These are phyloP conservation scores for Stylophora pistillata DNA, from an alignment of 64 coral and sea anemone species.

Conservation along the genomic window DNA sequence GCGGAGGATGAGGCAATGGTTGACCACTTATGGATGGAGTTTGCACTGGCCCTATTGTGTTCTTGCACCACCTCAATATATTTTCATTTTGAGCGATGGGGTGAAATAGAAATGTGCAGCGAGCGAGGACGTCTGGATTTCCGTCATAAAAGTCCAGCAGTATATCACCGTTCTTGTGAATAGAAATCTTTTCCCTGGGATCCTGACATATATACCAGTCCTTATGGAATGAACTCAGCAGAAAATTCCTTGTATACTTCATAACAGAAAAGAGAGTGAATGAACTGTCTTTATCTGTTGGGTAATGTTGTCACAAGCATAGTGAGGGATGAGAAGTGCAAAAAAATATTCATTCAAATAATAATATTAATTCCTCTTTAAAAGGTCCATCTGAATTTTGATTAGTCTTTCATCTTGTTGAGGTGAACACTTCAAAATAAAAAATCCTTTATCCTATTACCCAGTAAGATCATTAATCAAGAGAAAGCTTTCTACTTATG, in stretches of 20 bases:
- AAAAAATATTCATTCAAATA: background rate
- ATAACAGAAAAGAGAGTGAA: background rate
- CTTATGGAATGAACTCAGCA: conserved; percentile 34
- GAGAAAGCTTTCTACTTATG: no score
- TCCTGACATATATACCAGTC: conserved; percentile 83
- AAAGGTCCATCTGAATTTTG: no score
- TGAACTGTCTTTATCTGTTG: conserved; percentile 4
- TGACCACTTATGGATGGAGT: background rate
- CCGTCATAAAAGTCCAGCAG: conserved; percentile 23
- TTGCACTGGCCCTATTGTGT: conserved; percentile 26
- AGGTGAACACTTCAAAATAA: no score
- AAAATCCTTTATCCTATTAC: no score
- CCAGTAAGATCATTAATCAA: no score
- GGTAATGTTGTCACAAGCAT: background rate
- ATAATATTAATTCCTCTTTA: no score
- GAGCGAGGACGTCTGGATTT: conserved; percentile 23
- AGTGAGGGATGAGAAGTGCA: background rate
- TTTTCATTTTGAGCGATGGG: conserved; percentile 28
- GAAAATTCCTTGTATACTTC: conserved; percentile 51
- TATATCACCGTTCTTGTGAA: background rate
- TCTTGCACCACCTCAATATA: conserved; percentile 36
- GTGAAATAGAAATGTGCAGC: conserved; percentile 67
- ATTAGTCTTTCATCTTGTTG: no score
- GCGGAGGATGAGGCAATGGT: background rate
- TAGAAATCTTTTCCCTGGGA: background rate